Evolutionary conservation across 2,113 vertebrate species (phyloP).

Genomic region (Tautogolabrus adspersus): DNA sequence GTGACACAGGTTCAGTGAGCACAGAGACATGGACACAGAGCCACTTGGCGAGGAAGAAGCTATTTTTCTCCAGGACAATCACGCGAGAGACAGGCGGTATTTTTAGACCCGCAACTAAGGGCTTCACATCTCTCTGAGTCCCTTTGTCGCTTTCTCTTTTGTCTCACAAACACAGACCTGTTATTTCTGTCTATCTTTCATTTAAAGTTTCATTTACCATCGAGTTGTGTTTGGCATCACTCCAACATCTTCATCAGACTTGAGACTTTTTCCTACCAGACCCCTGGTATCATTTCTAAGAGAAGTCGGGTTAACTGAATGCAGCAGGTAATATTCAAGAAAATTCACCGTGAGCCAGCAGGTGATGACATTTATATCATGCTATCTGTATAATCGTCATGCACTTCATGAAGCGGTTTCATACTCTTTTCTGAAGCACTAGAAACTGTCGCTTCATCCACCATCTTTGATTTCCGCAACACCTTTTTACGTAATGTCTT

Average conservation of each 20-base stretch:
- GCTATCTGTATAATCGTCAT: no score
- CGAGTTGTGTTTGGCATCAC: background rate
- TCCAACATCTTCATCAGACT: background rate
- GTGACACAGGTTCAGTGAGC: slow-evolving; percentile 45
- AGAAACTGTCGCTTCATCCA: no score
- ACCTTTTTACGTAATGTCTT: no score
- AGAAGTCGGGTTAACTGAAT: no score
- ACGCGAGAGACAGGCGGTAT: slow-evolving; percentile 58
- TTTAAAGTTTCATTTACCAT: background rate
- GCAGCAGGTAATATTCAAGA: no score
- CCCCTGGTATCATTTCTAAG: background rate
- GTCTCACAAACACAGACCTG: background rate
- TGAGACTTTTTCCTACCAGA: no score
- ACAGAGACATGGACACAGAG: slow-evolving; percentile 35
- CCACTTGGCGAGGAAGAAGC: slow-evolving; percentile 42
- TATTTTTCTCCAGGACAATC: slow-evolving; percentile 59
- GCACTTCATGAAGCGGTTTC: no score
- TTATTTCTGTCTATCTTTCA: background rate
- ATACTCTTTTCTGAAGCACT: no score
- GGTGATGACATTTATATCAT: no score
- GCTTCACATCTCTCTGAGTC: slow-evolving; percentile 36
- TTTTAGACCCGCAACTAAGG: slow-evolving; percentile 67
- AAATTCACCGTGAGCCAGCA: no score
- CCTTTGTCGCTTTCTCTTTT: slow-evolving; percentile 36
- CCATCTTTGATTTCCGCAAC: no score